These are phyloP conservation scores for Carassius gibelio DNA, from an alignment of 2,113 vertebrate genomes.

Conservation along the genomic window DNA sequence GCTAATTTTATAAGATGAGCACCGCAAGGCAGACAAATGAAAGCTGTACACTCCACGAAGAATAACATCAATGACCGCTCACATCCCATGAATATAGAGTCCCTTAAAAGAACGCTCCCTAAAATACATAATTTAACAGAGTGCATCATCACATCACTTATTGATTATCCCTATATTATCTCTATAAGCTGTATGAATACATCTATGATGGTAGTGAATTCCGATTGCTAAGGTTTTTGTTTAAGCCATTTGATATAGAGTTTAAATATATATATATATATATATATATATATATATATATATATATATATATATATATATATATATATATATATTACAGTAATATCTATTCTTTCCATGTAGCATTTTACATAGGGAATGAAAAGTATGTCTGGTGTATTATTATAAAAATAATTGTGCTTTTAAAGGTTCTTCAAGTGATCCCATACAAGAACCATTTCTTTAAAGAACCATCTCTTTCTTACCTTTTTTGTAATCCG, in stretches of 20 bases:
- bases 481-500: too few relatives aligned
- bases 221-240: not conserved
- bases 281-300: too few relatives aligned
- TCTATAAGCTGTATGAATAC: not conserved
- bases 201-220: not conserved
- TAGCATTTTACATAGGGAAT: not conserved
- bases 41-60: constrained; percentile 63
- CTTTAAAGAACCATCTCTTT: too few relatives aligned
- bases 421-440: too few relatives aligned
- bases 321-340: too few relatives aligned
- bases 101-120: constrained; percentile 56
- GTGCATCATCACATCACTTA: constrained; percentile 58
- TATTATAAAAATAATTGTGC: too few relatives aligned
- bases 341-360: too few relatives aligned
- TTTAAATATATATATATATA: too few relatives aligned
- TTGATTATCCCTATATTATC: constrained; percentile 61
- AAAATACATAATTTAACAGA: constrained; percentile 55
- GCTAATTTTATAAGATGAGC: constrained; percentile 73
- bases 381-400: not conserved
- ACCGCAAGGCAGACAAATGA: constrained; percentile 70
- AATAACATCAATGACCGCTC: constrained; percentile 70
- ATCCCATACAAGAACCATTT: too few relatives aligned
- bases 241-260: not conserved
- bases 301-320: too few relatives aligned
- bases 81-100: constrained; percentile 66